Percentiles rank a stretch among this genome's conserved stretches.
Evolutionary conservation across 1,140 invertebrate species (phyloP).

Genomic region (Sycophaga agraensis): DNA sequence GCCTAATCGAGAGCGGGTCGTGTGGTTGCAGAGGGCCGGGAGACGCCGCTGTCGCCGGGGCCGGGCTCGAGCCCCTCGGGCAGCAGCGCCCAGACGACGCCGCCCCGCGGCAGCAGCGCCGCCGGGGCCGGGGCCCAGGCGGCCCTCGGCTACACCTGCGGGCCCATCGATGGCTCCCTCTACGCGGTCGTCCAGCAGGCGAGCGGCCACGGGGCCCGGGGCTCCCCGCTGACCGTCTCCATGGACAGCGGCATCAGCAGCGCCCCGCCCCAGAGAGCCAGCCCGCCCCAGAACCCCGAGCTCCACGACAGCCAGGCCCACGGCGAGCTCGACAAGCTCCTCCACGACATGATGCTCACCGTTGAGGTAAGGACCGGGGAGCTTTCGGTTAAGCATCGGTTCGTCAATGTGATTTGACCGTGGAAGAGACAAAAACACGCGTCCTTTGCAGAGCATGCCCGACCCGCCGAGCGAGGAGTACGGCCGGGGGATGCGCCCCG

Average conservation of each 20-base stretch:
- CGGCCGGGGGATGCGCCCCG: constrained; percentile 46
- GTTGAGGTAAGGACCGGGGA: constrained; percentile 73
- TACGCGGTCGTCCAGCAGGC: constrained; percentile 76
- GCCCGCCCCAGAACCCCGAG: constrained; percentile 48
- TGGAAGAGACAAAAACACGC: no score
- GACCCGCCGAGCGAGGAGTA: constrained; percentile 50
- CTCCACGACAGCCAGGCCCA: constrained; percentile 52
- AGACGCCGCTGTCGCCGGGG: constrained; percentile 51
- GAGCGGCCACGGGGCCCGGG: constrained; percentile 53
- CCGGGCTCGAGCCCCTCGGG: constrained; percentile 47
- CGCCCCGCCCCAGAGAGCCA: constrained; percentile 54
- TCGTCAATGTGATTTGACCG: background rate
- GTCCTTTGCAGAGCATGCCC: constrained; percentile 48
- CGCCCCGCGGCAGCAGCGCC: constrained; percentile 62
- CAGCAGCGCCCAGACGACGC: constrained; percentile 52
- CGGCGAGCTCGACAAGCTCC: constrained; percentile 71
- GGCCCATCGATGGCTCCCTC: constrained; percentile 84
- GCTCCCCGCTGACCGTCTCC: constrained; percentile 74
- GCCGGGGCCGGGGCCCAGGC: constrained; percentile 77
- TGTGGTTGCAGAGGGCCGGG: constrained; percentile 49
- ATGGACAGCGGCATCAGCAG: constrained; percentile 85
- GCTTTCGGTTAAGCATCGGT: no score
- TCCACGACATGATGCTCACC: constrained; percentile 80
- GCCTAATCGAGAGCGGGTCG: no score
- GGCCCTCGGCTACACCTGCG: constrained; percentile 68